A percentile compares a stretch with the other conserved stretches of the same genome.
Conservation (phyloP, 2,888 invertebrate genomes). For the Hirtodrosophila confusa region DNA sequence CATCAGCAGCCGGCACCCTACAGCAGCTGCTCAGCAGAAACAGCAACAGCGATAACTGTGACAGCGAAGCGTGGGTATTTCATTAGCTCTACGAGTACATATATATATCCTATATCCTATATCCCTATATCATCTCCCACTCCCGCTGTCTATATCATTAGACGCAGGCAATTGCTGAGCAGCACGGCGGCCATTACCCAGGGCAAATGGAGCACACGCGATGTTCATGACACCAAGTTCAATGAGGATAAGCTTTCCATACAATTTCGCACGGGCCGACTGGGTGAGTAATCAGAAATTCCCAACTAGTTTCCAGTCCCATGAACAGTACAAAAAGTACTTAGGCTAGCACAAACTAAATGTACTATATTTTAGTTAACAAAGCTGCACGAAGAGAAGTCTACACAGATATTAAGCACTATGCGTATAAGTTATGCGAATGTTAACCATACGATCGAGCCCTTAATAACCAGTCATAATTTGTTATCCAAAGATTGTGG, state of each 20-base stretch:
- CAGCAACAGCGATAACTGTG: conserved; percentile 62
- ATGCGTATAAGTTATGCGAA: no score
- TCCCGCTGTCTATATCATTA: conserved; percentile 10
- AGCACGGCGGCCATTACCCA: conserved; percentile 68
- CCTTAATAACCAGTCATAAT: no score
- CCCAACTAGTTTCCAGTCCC: no score
- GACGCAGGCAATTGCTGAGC: conserved; percentile 61
- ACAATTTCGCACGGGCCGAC: conserved; percentile 90
- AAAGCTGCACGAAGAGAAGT: no score
- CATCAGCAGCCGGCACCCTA: conserved; percentile 56
- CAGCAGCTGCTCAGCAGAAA: conserved; percentile 66
- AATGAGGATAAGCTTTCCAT: conserved; percentile 93
- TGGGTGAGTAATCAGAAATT: conserved; percentile 83
- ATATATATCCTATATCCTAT: not conserved
- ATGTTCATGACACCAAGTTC: conserved; percentile 91
- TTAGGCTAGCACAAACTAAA: no score
- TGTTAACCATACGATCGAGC: no score
- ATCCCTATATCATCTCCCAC: no score
- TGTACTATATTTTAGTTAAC: no score
- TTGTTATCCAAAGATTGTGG: no score
- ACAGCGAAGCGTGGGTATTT: conserved; percentile 67
- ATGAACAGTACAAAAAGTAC: no score
- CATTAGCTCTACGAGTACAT: not conserved
- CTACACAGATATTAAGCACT: no score
- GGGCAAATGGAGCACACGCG: conserved; percentile 89